Evolutionary conservation across 2,888 invertebrate genomes (phyloP).

Genomic region (Selenia dentaria): DNA sequence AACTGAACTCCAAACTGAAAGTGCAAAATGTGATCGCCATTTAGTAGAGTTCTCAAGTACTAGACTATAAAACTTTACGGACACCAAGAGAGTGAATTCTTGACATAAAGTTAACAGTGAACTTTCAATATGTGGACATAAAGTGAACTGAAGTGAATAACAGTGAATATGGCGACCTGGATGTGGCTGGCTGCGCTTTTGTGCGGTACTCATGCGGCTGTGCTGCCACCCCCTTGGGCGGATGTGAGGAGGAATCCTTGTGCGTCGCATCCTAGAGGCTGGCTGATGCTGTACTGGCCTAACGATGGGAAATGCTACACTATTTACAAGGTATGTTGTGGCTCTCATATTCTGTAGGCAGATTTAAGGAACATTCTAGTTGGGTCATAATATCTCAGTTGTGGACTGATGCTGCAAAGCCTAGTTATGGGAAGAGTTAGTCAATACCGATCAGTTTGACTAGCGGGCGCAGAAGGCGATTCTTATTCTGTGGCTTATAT

Average conservation of each 20-base stretch:
- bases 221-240: constrained; percentile 94
- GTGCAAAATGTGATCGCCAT: constrained; percentile 12
- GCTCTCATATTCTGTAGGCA: too few relatives aligned
- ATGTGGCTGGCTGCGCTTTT: constrained; percentile 67
- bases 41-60: constrained; percentile 1
- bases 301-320: constrained; percentile 93
- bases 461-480: too few relatives aligned
- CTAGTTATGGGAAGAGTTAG: too few relatives aligned
- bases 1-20: too few relatives aligned
- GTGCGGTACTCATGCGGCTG: constrained; percentile 83
- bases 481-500: too few relatives aligned
- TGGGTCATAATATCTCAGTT: too few relatives aligned
- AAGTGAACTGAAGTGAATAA: constrained; percentile 3
- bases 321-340: constrained; percentile 90
- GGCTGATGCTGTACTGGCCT: constrained; percentile 95
- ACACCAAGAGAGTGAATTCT: constrained; percentile 6
- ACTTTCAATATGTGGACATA: constrained; percentile 19
- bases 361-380: too few relatives aligned
- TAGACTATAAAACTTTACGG: constrained; percentile 12
- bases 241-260: constrained; percentile 93
- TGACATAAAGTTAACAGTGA: constrained; percentile 2
- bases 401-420: too few relatives aligned
- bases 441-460: too few relatives aligned
- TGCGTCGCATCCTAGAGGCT: constrained; percentile 91
- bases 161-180: constrained; percentile 61